Conservation (phyloP, 2,888 invertebrate species). For the Tineola bisselliella region DNA sequence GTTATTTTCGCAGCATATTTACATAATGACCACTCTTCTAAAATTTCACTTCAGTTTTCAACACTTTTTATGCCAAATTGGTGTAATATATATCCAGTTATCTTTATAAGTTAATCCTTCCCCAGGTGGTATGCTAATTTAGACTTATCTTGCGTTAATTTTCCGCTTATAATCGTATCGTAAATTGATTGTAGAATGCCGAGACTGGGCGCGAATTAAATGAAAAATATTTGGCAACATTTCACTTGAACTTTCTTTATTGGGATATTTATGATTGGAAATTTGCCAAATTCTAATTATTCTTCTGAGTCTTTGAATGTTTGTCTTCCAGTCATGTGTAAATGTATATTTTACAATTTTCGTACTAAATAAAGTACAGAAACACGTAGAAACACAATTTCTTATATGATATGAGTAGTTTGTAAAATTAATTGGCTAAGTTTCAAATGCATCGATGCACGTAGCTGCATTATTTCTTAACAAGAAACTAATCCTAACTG, state of each 20-base stretch:
- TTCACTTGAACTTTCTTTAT: neutral
- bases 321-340: no score
- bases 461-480: constrained; percentile 9
- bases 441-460: constrained; percentile 9
- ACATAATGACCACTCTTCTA: constrained; percentile 35
- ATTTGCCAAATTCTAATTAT: no score
- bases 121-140: constrained; percentile 50
- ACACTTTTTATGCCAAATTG: constrained; percentile 27
- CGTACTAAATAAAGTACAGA: neutral
- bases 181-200: constrained; percentile 38
- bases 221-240: neutral
- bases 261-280: no score
- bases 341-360: no score
- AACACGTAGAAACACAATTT: constrained; percentile 1
- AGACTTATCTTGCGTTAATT: constrained; percentile 52
- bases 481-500: neutral
- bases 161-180: constrained; percentile 39
- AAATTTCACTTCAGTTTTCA: constrained; percentile 43
- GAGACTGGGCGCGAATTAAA: neutral
- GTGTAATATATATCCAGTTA: constrained; percentile 51
- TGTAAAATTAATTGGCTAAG: constrained; percentile 8
- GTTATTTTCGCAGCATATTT: constrained; percentile 43
- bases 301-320: no score
- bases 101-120: constrained; percentile 45
- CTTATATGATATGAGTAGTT: neutral